A percentile compares a stretch with the other conserved stretches of the same genome.
phyloP scores from a whole-genome alignment of 2,113 vertebrate genomes.

The Dolichotis patagonum region DNA sequence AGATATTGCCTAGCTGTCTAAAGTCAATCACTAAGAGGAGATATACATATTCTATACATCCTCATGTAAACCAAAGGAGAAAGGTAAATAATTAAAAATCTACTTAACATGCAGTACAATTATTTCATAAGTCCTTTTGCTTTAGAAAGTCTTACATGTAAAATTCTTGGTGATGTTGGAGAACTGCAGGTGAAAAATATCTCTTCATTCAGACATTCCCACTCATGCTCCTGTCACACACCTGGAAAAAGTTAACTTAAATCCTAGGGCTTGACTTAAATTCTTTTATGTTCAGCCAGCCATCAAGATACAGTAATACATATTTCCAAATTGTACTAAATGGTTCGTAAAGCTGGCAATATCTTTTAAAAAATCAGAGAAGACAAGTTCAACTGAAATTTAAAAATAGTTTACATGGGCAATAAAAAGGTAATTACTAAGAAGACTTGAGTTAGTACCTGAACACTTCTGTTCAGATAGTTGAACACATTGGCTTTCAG shows the following conservation, averaged over 20 bases:
- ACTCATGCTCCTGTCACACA: background rate
- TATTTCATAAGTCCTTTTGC: background rate
- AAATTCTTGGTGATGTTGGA: background rate
- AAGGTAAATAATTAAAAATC: background rate
- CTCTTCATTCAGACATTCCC: background rate
- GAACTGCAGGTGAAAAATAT: background rate
- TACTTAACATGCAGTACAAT: background rate
- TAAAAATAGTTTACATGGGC: background rate
- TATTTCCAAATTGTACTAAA: background rate
- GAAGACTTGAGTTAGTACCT: conserved; percentile 67
- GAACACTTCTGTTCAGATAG: conserved; percentile 73
- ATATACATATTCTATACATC: no score
- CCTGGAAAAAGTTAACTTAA: background rate
- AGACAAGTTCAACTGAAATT: background rate
- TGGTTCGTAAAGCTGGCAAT: background rate
- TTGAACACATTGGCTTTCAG: conserved; percentile 89
- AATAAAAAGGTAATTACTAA: background rate
- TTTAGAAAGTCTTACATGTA: background rate
- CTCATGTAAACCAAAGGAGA: background rate
- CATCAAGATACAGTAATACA: background rate
- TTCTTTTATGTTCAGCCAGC: background rate
- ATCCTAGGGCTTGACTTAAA: background rate
- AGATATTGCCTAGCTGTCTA: background rate
- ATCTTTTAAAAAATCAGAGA: background rate
- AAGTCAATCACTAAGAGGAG: background rate